Evolutionary conservation across 2,797 vertebrate species (phyloP), one percentile per base, ranked within the genome.

Genomic region (Nyctalus aviator): DNA sequence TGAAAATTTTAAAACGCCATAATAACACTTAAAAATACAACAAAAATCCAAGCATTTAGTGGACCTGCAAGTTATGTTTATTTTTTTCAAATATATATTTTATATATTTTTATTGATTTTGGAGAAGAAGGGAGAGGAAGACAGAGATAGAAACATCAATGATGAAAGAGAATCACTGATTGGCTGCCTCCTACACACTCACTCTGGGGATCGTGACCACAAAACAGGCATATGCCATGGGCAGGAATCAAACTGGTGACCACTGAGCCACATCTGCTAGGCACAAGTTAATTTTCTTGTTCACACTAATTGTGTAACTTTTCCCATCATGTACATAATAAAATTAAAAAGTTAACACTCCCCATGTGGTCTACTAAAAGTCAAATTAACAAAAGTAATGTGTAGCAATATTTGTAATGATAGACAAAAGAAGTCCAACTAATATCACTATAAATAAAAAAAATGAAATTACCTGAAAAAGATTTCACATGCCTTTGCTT

Each of bases 1-100:
- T 46, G n/a, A 69, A 84, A 90, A 82, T 78, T 84, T 88, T 35
- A 92, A 89, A 90, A 44, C 21, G 77, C 14, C 41, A 8, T 41
- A 32, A 32, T 46, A 71, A 71, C 12, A 64, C 35, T 79, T 76
- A 77, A 78, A 96, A 94, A 88, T 71, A 8, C 13, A 95, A 72
- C 0, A 21, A 64, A 73, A 73, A 79, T 44, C 68, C 12, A 66
- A 91, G 12, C 8, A 88, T 83, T 77, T 73, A 14, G 21, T 84
- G 30, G 14, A 53, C 32, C 7, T 18, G 0, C 6, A 88, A 86
- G 32, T 14, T 59, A 2, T 50, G 83, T 50, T 46, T 85, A 6
- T 30, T 73, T 59, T 13, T 30, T 73, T 27, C 2, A 27, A 59
- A 59, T 27, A 27, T 27, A 25, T 57, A 44, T 57, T 25, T 57